Conservation (phyloP, 2,113 vertebrate species). For the Gavialis gangeticus region DNA sequence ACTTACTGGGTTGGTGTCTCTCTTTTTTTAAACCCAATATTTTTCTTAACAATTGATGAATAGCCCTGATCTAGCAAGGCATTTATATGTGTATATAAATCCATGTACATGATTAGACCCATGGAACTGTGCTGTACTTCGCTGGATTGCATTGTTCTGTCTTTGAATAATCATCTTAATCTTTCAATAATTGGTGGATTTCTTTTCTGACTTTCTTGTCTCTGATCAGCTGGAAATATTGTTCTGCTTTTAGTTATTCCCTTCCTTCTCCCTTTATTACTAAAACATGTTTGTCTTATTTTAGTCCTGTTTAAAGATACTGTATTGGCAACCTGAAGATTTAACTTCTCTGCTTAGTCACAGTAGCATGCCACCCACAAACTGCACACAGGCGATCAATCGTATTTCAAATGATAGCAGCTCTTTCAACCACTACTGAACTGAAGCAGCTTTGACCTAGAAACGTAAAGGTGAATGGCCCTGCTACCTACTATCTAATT, state of each 20-base stretch:
- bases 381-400: not conserved
- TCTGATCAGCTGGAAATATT: not conserved
- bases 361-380: not conserved
- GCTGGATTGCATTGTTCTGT: not conserved
- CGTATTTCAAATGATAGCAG: not conserved
- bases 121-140: not conserved
- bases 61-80: slow-evolving; percentile 37
- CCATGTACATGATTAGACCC: not conserved
- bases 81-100: slow-evolving; percentile 13
- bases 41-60: not conserved
- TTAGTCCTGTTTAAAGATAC: not conserved
- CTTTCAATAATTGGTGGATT: not conserved
- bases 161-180: not conserved
- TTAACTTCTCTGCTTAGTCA: not conserved
- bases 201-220: not conserved
- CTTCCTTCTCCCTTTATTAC: not conserved
- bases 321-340: not conserved
- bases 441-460: not conserved
- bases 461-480: not conserved
- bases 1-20: not conserved
- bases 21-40: not conserved
- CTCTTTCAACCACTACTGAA: not conserved
- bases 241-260: not conserved
- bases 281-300: not conserved
- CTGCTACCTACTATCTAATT: not conserved